Conservation (phyloP, 2,888 invertebrate species). For the Germaria angustata region DNA sequence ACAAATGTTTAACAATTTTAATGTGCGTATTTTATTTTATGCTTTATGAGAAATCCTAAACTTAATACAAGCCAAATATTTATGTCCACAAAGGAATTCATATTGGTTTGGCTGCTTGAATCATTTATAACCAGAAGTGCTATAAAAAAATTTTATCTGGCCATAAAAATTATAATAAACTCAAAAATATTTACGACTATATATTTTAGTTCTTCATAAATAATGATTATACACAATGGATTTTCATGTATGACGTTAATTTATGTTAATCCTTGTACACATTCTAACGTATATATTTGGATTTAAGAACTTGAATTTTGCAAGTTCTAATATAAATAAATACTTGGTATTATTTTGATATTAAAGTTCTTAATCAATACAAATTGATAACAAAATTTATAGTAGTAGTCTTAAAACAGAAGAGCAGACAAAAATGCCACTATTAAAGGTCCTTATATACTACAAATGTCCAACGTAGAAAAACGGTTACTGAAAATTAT, state of each 20-base stretch:
- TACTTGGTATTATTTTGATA: too few relatives aligned
- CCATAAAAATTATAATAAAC: not conserved
- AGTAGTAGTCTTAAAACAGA: too few relatives aligned
- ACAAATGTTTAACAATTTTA: not conserved
- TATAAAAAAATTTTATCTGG: constrained; percentile 22
- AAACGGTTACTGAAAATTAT: too few relatives aligned
- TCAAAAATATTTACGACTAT: too few relatives aligned
- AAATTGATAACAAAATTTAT: too few relatives aligned
- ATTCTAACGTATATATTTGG: too few relatives aligned
- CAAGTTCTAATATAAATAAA: too few relatives aligned
- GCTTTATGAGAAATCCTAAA: constrained; percentile 33
- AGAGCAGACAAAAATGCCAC: too few relatives aligned
- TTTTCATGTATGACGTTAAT: not conserved
- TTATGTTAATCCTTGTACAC: not conserved
- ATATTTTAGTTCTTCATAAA: not conserved
- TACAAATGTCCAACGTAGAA: too few relatives aligned
- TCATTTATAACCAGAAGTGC: constrained; percentile 4
- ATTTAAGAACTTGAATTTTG: too few relatives aligned
- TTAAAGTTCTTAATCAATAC: too few relatives aligned
- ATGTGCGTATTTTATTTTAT: not conserved
- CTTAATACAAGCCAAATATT: constrained; percentile 4
- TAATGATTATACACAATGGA: not conserved
- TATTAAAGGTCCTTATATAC: too few relatives aligned
- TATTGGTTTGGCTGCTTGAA: not conserved
- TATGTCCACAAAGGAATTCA: not conserved